Evolutionary conservation across 2,888 invertebrate species (phyloP), one percentile per base, ranked within the genome.

Genomic region (Opisthograptis luteolata): DNA sequence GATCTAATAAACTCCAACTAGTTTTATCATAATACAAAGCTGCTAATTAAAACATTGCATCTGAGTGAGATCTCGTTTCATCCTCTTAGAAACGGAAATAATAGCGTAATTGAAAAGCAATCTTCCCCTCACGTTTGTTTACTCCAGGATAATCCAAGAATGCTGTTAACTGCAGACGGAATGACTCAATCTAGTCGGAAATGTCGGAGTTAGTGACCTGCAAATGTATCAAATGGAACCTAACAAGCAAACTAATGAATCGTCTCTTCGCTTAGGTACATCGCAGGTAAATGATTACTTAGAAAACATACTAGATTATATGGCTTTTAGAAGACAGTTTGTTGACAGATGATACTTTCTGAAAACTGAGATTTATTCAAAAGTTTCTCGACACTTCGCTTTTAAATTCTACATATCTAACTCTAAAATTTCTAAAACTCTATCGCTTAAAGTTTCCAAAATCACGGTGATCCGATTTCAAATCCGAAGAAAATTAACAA

Each of bases 111-210:
- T 59, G 46, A 46, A 36, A 48, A 32, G 22, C 47, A 56, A 47
- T 52, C 50, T 49, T 25, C 44, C 27, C 41, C 28, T 31, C 20
- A 34, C 44, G 49, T 57, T 46, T 55, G 48, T 61, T 43, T 51
- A 54, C 36, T 12, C 14, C 43, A 54, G 61, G 57, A 61, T 58
- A 51, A 57, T 52, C 54, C 44, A 53, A 41, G 58, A 56, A 51
- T 51, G 55, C 43, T 50, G 59, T 43, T 15, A 48, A 24, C 37
- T 30, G 44, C 34, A 65, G 69, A 73, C 62, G 60, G 64, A 74
- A 73, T 67, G 69, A 64, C 63, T 68, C 73, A 73, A 75, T 75
- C 62, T 62, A 55, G 49, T 67, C 57, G 50, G 60, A 68, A 73
- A 69, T 73, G 49, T 67, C 57, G 50, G 60, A 68, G 72, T 69